Base-by-base conservation (phyloP, 2,888 invertebrate genomes). In the Polietes domitor region DNA sequence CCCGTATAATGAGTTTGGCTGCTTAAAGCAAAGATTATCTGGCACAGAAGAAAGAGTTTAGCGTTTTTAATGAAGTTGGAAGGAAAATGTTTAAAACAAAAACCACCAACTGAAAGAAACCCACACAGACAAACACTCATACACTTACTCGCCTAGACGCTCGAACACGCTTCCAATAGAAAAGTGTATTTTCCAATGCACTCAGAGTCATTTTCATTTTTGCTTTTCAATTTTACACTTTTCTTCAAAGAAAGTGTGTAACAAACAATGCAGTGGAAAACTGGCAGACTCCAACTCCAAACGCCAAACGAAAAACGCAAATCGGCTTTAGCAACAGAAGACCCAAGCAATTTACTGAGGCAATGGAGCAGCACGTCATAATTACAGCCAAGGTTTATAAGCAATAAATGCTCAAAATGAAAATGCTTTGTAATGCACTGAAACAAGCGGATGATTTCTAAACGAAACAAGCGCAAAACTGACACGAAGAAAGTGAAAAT, bases 291-390 rank as follows among this genome's bases (percentile, higher is more conserved):
- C 26, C 61, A 21, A 19, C 19, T n/a, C 53, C 43, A 65, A 80
- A 19, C 72, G 50, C 41, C 68, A 26, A 28, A 47, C 26, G 47
- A 41, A 53, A 74, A 73, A 61, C 70, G 53, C 41, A 89, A 87
- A 86, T 73, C 53, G 19, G 24, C 74, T 76, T 72, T 73, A 79
- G 43, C 73, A 58, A 65, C 81, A 74, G 61, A 77, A 80, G 73
- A 74, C 63, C 77, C 43, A 80, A 88, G 89, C 87, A 90, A 89
- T 90, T 89, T 90, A 87, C 85, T 87, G 86, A 87, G 85, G 90
- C 90, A 90, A 89, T 89, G 88, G 90, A 90, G 89, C 89, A 87
- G 87, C 88, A 88, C 87, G 88, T 88, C 87, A 88, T 58, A 77
- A 55, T 58, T 73, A 77, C 65, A 53, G 19, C 70, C 71, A 50